phyloP scores from a whole-genome alignment of 2,113 vertebrate genomes.

The Bubo blakistoni region DNA sequence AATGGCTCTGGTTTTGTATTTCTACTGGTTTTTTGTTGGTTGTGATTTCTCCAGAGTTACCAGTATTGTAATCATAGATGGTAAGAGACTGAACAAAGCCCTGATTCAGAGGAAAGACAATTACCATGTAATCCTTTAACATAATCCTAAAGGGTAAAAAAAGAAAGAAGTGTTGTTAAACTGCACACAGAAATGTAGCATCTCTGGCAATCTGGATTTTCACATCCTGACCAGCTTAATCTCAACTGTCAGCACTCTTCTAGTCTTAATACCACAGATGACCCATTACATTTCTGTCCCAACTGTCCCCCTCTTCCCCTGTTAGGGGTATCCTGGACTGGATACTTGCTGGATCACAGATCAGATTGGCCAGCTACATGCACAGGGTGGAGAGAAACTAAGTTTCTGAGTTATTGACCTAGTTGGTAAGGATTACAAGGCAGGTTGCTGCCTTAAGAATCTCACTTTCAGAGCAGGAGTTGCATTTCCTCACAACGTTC shows the following conservation, averaged over 20 bases:
- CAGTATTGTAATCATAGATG: background rate
- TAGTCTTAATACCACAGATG: background rate
- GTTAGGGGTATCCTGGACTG: background rate
- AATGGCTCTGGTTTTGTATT: background rate
- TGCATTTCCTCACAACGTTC: background rate
- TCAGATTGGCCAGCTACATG: accelerated
- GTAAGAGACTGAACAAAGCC: background rate
- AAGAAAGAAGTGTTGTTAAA: background rate
- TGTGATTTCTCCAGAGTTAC: background rate
- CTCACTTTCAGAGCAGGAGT: background rate
- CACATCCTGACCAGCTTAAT: background rate
- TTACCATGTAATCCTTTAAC: background rate
- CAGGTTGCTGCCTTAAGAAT: background rate
- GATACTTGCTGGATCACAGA: background rate
- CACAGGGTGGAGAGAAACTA: background rate
- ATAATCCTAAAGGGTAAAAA: background rate
- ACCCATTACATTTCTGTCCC: background rate
- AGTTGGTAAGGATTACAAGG: background rate
- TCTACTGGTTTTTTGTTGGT: background rate
- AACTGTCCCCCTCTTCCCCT: background rate
- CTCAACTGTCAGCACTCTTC: background rate
- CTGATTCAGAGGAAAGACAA: background rate
- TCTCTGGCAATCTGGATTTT: background rate
- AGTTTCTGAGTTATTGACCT: background rate
- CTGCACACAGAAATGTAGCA: background rate